Evolutionary conservation across 2,797 vertebrate species (phyloP).

Genomic region (Lagodon rhomboides): DNA sequence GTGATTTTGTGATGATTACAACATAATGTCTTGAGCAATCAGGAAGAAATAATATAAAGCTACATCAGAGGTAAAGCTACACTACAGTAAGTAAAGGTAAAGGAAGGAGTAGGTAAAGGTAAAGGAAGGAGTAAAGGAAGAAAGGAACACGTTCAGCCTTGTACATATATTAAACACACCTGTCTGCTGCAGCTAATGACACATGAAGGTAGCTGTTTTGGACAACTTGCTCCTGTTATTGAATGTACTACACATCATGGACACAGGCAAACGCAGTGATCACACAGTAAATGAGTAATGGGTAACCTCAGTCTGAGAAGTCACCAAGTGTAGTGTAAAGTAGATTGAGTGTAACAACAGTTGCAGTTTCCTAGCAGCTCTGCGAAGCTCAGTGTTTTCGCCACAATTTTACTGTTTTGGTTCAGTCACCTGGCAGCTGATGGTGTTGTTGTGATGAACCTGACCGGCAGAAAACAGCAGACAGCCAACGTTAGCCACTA

Average conservation of each 20-base stretch:
- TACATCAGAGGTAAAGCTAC: background rate
- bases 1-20: constrained; percentile 1
- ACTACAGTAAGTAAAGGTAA: too few species aligned
- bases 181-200: background rate
- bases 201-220: background rate
- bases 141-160: background rate
- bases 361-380: background rate
- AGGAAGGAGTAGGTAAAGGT: too few species aligned
- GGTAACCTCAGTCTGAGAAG: background rate
- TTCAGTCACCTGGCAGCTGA: background rate
- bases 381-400: background rate
- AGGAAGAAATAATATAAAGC: background rate
- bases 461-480: background rate
- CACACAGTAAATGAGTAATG: background rate
- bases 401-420: background rate
- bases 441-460: background rate
- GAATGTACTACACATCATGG: background rate
- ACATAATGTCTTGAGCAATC: background rate
- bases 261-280: background rate
- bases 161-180: background rate
- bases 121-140: background rate
- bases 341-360: background rate
- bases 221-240: background rate
- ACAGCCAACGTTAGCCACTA: background rate
- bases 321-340: background rate